Conservation (phyloP, 1,140 invertebrate species). For the Notospermus geniculatus region DNA sequence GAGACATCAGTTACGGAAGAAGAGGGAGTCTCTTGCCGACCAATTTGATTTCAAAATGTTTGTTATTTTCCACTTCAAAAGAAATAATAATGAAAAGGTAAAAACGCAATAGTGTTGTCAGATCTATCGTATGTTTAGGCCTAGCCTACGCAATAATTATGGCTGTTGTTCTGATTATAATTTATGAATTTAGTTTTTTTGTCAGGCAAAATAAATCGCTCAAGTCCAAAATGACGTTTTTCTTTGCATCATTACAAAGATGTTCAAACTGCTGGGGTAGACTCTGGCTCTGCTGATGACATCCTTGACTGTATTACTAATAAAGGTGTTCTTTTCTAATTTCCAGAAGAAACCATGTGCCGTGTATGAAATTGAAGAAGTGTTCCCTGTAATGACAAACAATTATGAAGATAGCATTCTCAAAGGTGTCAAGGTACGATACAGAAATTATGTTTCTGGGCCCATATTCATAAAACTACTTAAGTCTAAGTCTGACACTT, state of each 20-base stretch:
- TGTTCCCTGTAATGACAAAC: slow-evolving; percentile 54
- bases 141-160: too few species aligned
- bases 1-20: slow-evolving; percentile 46
- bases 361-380: slow-evolving; percentile 51
- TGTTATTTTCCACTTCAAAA: slow-evolving; percentile 51
- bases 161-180: too few species aligned
- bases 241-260: too few species aligned
- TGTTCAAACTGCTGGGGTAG: too few species aligned
- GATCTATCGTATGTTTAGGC: too few species aligned
- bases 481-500: not conserved
- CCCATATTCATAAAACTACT: too few species aligned
- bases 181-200: too few species aligned
- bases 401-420: slow-evolving; percentile 54
- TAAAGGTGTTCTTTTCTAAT: slow-evolving; percentile 7
- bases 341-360: slow-evolving; percentile 47
- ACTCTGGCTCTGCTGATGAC: not conserved
- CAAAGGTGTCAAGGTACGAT: slow-evolving; percentile 49
- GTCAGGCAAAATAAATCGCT: too few species aligned
- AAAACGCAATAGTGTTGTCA: too few species aligned
- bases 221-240: too few species aligned
- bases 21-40: slow-evolving; percentile 51
- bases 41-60: slow-evolving; percentile 56
- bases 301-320: not conserved
- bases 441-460: not conserved
- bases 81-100: slow-evolving; percentile 39